These are phyloP conservation scores for Drosophila meridionalis DNA, from an alignment of 2,888 invertebrate genomes.

Conservation along the genomic window DNA sequence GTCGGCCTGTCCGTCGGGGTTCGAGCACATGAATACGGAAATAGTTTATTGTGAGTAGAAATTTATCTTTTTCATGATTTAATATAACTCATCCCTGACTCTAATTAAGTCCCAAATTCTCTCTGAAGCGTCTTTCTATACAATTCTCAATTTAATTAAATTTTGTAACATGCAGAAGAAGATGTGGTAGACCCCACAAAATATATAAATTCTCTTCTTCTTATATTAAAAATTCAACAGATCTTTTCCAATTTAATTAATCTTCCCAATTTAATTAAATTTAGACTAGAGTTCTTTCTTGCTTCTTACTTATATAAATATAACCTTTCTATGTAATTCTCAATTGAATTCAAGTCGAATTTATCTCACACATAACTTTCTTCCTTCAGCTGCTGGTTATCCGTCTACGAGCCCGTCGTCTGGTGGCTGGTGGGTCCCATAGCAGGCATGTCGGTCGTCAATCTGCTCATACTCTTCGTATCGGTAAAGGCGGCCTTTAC, in stretches of 20 bases:
- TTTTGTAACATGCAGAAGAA: no score
- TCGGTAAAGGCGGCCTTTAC: constrained; percentile 96
- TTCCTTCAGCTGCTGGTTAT: constrained; percentile 94
- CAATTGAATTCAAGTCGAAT: not conserved
- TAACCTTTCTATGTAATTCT: not conserved
- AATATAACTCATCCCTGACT: not conserved
- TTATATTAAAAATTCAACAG: no score
- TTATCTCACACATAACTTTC: not conserved
- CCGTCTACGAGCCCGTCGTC: constrained; percentile 95
- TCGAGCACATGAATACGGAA: constrained; percentile 97
- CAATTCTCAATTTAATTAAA: not conserved
- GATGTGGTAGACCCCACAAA: no score
- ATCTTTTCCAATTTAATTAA: no score
- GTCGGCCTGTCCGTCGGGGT: constrained; percentile 96
- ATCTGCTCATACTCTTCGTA: constrained; percentile 92
- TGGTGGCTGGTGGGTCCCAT: constrained; percentile 98
- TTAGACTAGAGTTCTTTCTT: no score
- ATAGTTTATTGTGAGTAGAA: constrained; percentile 93
- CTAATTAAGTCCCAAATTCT: no score
- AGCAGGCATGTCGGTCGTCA: constrained; percentile 91
- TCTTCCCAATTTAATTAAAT: no score
- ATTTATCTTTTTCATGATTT: not conserved
- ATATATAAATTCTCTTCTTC: no score
- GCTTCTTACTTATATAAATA: not conserved
- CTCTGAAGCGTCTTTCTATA: not conserved